Conservation (phyloP, 2,113 vertebrate species). For the Pseudonaja textilis region DNA sequence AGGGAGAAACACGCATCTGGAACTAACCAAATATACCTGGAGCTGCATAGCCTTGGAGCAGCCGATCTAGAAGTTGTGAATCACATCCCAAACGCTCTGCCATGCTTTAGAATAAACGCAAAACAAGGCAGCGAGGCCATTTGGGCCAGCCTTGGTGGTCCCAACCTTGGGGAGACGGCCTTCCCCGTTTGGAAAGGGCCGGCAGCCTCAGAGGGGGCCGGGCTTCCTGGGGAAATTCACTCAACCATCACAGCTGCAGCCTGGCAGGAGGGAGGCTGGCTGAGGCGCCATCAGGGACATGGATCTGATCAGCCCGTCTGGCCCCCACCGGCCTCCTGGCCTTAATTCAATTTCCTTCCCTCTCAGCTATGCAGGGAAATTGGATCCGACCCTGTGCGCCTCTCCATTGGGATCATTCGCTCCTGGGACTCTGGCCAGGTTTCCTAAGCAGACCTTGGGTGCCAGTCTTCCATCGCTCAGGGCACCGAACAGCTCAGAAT, state of each 20-base stretch:
- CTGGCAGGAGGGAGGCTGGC: neutral
- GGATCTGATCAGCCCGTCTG: neutral
- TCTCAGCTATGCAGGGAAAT: neutral
- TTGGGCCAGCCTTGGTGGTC: neutral
- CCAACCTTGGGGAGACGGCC: neutral
- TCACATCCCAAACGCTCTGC: neutral
- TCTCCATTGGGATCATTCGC: neutral
- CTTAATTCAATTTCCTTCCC: neutral
- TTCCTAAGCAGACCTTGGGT: neutral
- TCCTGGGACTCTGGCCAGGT: neutral
- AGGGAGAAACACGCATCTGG: neutral
- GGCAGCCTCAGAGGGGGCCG: neutral
- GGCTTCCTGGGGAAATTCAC: neutral
- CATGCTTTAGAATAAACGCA: neutral
- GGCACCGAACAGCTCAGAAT: neutral
- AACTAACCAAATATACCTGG: neutral
- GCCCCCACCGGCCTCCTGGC: neutral
- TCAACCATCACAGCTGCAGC: neutral
- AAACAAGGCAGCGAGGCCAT: neutral
- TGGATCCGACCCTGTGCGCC: neutral
- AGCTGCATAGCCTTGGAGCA: no score
- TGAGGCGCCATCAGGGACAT: no score
- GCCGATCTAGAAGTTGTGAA: neutral
- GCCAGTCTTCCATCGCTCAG: neutral
- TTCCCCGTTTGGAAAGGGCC: neutral